phyloP scores from a whole-genome alignment of 1,140 invertebrate genomes.

The Vollenhovia emeryi region DNA sequence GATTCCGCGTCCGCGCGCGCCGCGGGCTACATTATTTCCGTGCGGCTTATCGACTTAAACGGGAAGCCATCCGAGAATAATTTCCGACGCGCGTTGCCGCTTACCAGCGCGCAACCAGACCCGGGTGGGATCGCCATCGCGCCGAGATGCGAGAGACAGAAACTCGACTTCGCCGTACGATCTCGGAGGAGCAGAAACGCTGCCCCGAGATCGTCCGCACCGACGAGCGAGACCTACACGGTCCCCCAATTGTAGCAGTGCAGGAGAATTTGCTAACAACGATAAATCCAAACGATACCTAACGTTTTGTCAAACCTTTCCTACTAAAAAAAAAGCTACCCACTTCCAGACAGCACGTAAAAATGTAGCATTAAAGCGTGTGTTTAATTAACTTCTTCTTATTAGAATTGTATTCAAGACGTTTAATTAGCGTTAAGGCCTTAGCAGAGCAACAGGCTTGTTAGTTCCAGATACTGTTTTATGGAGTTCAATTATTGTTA shows the following conservation, averaged over 20 bases:
- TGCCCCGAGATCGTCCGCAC: neutral
- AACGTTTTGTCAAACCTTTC: neutral
- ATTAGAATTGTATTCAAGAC: too few relatives aligned
- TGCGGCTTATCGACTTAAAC: slow-evolving; percentile 33
- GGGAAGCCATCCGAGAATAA: slow-evolving; percentile 50
- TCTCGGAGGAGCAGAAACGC: neutral
- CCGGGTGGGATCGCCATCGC: neutral
- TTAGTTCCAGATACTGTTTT: too few relatives aligned
- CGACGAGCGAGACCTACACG: neutral
- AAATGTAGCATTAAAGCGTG: neutral
- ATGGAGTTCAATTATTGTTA: too few relatives aligned
- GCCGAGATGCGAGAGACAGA: neutral
- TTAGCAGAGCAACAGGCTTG: too few relatives aligned
- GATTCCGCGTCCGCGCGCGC: neutral
- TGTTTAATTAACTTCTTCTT: slow-evolving; percentile 36
- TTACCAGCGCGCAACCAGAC: neutral
- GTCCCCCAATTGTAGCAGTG: neutral
- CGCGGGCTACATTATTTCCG: slow-evolving; percentile 29
- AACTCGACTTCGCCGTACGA: too few relatives aligned
- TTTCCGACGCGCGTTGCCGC: slow-evolving; percentile 32
- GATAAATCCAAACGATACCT: neutral
- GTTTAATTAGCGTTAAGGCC: too few relatives aligned
- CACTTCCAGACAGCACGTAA: neutral
- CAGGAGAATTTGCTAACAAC: neutral
- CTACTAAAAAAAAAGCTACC: too few relatives aligned